Conservation (phyloP, 2,797 vertebrate species). For the Rachycentron canadum region DNA sequence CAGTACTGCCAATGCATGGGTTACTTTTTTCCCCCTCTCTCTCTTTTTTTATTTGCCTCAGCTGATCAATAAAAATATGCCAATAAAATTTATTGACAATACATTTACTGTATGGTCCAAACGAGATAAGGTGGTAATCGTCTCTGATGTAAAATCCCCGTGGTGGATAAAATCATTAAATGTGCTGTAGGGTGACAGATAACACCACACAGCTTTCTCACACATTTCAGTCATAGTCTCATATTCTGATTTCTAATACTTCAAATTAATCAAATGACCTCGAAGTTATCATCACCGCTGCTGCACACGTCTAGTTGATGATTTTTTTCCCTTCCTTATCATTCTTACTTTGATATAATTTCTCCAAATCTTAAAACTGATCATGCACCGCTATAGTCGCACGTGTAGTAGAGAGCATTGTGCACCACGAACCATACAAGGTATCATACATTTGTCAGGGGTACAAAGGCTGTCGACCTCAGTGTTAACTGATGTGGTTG, state of each 20-base stretch:
- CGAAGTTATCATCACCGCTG: constrained; percentile 33
- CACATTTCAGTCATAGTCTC: constrained; percentile 41
- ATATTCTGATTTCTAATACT: constrained; percentile 40
- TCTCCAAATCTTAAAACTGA: constrained; percentile 50
- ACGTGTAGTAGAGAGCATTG: neutral
- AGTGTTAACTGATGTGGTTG: constrained; percentile 60
- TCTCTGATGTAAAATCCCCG: constrained; percentile 59
- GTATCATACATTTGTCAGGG: constrained; percentile 46
- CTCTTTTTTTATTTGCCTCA: constrained; percentile 38
- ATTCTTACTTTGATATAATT: constrained; percentile 39
- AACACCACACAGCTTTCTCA: constrained; percentile 40
- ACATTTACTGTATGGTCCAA: constrained; percentile 43
- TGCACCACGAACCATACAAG: constrained; percentile 30
- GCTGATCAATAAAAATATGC: constrained; percentile 63
- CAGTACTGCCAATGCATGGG: constrained; percentile 16
- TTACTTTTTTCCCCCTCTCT: neutral
- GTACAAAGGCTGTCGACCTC: constrained; percentile 48
- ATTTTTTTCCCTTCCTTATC: constrained; percentile 32
- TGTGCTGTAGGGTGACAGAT: constrained; percentile 62
- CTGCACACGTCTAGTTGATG: constrained; percentile 45
- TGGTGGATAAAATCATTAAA: constrained; percentile 57
- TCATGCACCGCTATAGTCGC: constrained; percentile 16
- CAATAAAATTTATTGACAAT: constrained; percentile 54
- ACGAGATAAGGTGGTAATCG: constrained; percentile 63
- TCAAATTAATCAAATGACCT: constrained; percentile 54